Conservation (phyloP, 2,797 vertebrate genomes). For the Florisuga fusca region DNA sequence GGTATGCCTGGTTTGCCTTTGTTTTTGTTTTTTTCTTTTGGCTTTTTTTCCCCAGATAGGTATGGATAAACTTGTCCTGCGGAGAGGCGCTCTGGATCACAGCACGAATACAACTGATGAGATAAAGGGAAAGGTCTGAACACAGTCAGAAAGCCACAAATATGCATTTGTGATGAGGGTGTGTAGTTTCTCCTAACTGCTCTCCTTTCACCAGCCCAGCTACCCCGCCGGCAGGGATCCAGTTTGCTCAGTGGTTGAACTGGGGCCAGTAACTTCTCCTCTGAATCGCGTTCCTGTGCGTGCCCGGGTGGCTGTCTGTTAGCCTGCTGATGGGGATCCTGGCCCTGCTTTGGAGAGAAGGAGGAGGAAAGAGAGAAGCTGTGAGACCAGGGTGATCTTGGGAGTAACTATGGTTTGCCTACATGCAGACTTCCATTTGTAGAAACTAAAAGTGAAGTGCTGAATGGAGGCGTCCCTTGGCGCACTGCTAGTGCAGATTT, state of each 20-base stretch:
- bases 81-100: slow-evolving; percentile 13
- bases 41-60: background rate
- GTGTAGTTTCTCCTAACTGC: slow-evolving; percentile 14
- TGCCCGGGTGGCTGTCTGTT: rapidly evolving
- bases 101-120: background rate
- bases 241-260: too few species aligned
- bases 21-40: background rate
- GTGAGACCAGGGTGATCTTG: rapidly evolving
- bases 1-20: background rate
- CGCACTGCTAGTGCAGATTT: rapidly evolving
- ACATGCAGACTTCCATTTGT: rapidly evolving
- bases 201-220: background rate
- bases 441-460: background rate
- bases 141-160: slow-evolving; percentile 15
- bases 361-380: background rate
- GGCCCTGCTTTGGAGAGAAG: background rate
- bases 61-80: background rate
- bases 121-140: slow-evolving; percentile 38
- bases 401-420: rapidly evolving
- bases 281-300: background rate
- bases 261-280: background rate
- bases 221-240: too few species aligned
- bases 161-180: slow-evolving; percentile 42
- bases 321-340: background rate
- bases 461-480: background rate